phyloP scores from a whole-genome alignment of 2,113 vertebrate species.

The Eudorcas thomsonii region DNA sequence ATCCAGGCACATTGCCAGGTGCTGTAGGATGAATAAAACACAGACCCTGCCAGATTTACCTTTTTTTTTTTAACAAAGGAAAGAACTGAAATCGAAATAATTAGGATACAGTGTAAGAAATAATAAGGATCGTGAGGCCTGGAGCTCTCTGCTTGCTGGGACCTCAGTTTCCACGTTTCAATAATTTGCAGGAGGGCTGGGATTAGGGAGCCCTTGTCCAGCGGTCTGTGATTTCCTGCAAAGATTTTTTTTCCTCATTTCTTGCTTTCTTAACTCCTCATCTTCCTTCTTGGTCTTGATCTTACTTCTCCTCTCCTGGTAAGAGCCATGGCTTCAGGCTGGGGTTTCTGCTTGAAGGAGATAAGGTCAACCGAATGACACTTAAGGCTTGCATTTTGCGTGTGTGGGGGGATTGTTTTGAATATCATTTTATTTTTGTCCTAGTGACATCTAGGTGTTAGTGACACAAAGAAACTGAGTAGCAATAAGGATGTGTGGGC shows the following conservation, averaged over 20 bases:
- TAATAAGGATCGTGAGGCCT: too few relatives aligned
- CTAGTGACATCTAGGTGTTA: background rate
- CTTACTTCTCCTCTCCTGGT: background rate
- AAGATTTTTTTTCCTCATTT: background rate
- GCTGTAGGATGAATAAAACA: background rate
- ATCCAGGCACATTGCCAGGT: background rate
- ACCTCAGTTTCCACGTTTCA: background rate
- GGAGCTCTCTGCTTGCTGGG: background rate
- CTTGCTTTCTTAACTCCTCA: background rate
- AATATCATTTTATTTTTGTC: background rate
- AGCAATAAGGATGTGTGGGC: background rate
- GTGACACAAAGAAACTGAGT: background rate
- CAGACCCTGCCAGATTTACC: background rate
- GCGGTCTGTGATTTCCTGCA: background rate
- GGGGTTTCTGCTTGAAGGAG: conserved; percentile 20
- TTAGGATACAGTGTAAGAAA: background rate
- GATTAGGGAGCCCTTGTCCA: background rate
- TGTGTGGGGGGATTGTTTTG: background rate
- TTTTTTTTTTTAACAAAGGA: background rate
- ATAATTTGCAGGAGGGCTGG: background rate
- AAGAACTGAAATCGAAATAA: background rate
- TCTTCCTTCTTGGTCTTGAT: conserved; percentile 4
- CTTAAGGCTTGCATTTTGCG: background rate
- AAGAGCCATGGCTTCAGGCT: background rate
- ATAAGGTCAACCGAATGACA: background rate